phyloP scores from a whole-genome alignment of 2,888 invertebrate species.

The Incurvaria masculella region DNA sequence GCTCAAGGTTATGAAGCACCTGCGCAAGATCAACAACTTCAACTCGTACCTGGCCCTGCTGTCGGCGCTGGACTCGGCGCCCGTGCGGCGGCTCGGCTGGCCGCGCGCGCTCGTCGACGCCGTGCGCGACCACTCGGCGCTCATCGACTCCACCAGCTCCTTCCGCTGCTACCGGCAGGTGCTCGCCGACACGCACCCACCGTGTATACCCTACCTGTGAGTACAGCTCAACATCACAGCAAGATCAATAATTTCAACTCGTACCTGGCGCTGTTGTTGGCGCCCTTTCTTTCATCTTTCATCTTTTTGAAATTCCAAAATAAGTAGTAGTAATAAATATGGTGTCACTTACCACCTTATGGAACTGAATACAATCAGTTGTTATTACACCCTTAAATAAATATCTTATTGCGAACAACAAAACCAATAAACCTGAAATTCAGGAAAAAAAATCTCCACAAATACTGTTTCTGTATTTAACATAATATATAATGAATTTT shows the following conservation, averaged over 20 bases:
- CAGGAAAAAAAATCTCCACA: too few relatives aligned
- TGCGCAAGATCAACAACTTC: slow-evolving; percentile 96
- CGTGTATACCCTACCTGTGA: slow-evolving; percentile 99
- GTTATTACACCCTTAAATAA: background rate
- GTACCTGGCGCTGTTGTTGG: slow-evolving; percentile 93
- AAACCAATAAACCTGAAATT: too few relatives aligned
- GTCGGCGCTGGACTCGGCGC: slow-evolving; percentile 96
- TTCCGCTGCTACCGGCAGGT: slow-evolving; percentile 96
- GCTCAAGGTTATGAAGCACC: slow-evolving; percentile 97
- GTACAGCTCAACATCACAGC: slow-evolving; percentile 71
- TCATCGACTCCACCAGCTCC: slow-evolving; percentile 97
- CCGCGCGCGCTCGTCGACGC: slow-evolving; percentile 89
- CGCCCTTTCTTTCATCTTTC: slow-evolving; percentile 30
- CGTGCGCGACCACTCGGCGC: slow-evolving; percentile 89
- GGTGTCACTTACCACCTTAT: too few relatives aligned
- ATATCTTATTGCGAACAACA: too few relatives aligned
- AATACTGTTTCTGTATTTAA: too few relatives aligned
- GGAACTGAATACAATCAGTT: too few relatives aligned
- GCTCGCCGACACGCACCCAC: slow-evolving; percentile 91
- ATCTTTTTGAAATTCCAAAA: too few relatives aligned
- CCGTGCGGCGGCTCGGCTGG: slow-evolving; percentile 90
- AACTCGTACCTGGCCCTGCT: slow-evolving; percentile 96
- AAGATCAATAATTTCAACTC: slow-evolving; percentile 99
- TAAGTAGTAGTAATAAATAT: too few relatives aligned
- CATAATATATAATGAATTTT: too few relatives aligned